Evolutionary conservation across 2,113 vertebrate species (phyloP).

Genomic region (Nesoenas mayeri): DNA sequence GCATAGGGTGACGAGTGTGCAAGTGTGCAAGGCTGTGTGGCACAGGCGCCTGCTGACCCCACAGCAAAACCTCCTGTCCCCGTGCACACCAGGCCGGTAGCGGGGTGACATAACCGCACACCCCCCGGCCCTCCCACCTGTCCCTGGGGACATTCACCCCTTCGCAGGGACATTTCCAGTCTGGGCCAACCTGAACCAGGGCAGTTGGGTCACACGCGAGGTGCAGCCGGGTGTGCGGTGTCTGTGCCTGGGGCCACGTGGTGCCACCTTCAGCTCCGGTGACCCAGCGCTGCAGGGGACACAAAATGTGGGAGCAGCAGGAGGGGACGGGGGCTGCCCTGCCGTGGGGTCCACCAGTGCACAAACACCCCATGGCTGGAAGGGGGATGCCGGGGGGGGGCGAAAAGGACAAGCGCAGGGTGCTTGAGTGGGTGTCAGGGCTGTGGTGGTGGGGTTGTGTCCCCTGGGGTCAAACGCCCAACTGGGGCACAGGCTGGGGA

Average conservation of each 20-base stretch:
- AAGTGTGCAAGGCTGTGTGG: not conserved
- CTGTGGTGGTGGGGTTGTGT: not conserved
- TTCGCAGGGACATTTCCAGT: accelerated
- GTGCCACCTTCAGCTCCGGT: not conserved
- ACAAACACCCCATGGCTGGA: accelerated
- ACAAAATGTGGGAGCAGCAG: too few species aligned
- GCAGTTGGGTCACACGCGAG: not conserved
- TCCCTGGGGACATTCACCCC: not conserved
- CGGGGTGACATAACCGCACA: not conserved
- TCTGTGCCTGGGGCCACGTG: accelerated
- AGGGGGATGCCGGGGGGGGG: not conserved
- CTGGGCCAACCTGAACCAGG: not conserved
- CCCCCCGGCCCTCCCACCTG: not conserved
- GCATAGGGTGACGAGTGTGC: accelerated
- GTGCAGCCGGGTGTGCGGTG: accelerated
- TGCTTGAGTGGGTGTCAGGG: not conserved
- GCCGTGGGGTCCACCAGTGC: not conserved
- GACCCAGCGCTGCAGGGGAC: too few species aligned
- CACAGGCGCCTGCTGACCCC: not conserved
- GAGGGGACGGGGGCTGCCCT: too few species aligned
- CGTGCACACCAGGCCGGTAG: not conserved
- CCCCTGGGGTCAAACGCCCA: not conserved
- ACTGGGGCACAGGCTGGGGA: not conserved
- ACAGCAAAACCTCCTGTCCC: not conserved
- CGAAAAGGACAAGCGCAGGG: too few species aligned